phyloP scores from a whole-genome alignment of 2,113 vertebrate genomes.

The Triplophysa siluroides region DNA sequence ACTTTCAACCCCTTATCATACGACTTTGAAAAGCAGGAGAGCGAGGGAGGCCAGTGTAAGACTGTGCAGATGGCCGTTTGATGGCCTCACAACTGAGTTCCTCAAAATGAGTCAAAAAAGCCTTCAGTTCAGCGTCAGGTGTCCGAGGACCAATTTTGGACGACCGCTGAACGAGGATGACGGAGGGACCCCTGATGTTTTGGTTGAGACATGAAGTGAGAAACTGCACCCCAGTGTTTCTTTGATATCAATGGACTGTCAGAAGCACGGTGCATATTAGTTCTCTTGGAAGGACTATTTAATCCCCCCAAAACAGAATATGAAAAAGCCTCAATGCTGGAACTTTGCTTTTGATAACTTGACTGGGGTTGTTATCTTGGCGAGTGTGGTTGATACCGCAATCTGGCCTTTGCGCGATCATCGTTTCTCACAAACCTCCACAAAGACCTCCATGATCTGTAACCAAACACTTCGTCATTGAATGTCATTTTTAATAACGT shows the following conservation, averaged over 20 bases:
- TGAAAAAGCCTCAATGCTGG: conserved; percentile 58
- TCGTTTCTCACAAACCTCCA: conserved; percentile 8
- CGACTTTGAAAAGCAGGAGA: conserved; percentile 68
- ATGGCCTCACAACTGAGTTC: conserved; percentile 60
- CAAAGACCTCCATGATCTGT: conserved; percentile 35
- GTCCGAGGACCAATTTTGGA: conserved; percentile 57
- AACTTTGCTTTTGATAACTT: conserved; percentile 68
- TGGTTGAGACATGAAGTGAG: conserved; percentile 6
- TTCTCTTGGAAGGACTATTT: conserved; percentile 56
- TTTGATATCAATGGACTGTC: conserved; percentile 66
- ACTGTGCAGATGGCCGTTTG: conserved; percentile 60
- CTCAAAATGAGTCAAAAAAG: conserved; percentile 67
- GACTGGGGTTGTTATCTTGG: conserved; percentile 61
- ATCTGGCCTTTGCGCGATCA: conserved; percentile 41
- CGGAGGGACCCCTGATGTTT: conserved; percentile 51
- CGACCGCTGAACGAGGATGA: conserved; percentile 58
- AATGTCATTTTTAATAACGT: no score
- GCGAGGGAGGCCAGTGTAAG: conserved; percentile 48
- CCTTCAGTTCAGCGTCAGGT: conserved; percentile 38
- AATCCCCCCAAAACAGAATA: conserved; percentile 58
- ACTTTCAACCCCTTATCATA: conserved; percentile 72
- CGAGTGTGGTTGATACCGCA: conserved; percentile 45
- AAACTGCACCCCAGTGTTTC: conserved; percentile 26
- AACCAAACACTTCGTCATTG: not conserved
- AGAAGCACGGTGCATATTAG: conserved; percentile 61